These are phyloP conservation scores for Rhodinocichla rosea DNA, from an alignment of 2,113 vertebrate species.

Conservation along the genomic window DNA sequence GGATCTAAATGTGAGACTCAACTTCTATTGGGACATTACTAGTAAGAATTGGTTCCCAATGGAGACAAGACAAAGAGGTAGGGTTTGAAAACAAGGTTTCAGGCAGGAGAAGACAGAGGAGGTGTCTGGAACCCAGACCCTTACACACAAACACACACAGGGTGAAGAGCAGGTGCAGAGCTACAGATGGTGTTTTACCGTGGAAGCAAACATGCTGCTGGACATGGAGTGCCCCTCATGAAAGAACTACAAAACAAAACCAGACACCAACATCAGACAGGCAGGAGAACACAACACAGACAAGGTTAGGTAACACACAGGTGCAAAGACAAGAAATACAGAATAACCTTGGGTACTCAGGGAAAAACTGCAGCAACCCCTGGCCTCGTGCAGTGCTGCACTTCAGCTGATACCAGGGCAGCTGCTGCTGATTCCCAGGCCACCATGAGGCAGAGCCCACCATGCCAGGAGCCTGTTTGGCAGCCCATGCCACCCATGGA, in stretches of 20 bases:
- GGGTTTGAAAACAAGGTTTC: neutral
- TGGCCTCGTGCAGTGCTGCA: neutral
- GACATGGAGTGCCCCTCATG: slow-evolving; percentile 77
- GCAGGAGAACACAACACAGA: neutral
- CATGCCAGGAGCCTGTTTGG: neutral
- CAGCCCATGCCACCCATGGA: neutral
- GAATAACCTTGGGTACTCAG: neutral
- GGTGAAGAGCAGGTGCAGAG: neutral
- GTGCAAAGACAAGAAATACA: neutral
- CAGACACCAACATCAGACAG: slow-evolving; percentile 11
- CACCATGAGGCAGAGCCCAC: rapidly evolving
- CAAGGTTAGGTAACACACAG: neutral
- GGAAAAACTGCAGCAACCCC: neutral
- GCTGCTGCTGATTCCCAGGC: neutral
- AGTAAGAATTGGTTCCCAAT: neutral
- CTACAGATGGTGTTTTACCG: slow-evolving; percentile 74
- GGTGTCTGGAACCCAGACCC: neutral
- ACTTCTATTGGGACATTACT: neutral
- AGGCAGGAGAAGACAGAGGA: neutral
- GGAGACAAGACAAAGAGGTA: neutral
- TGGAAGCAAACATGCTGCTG: slow-evolving; percentile 81
- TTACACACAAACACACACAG: neutral
- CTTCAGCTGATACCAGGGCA: neutral
- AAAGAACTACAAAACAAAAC: slow-evolving; percentile 83
- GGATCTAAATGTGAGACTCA: neutral